Evolutionary conservation across 1,140 invertebrate species (phyloP), one percentile per base, ranked within the genome.

Genomic region (Psix sp.): DNA sequence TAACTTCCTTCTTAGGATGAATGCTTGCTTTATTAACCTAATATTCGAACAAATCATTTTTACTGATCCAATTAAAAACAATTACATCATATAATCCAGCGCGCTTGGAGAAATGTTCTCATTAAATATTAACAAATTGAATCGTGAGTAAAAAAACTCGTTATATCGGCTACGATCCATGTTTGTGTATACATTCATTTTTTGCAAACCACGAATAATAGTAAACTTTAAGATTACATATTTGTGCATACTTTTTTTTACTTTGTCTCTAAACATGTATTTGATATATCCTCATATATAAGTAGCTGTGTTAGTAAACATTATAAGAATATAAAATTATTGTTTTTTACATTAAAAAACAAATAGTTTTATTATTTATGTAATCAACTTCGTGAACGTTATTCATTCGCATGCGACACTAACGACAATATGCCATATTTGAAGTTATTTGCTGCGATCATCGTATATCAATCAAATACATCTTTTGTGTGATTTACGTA

Each of bases 11-110:
- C 72, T 70, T 59, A 36, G 65, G 59, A 75, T 75, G 65, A 75
- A 75, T 68, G 62, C 59, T 74, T 68, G 63, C 63, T 67, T 67
- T 68, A 65, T 68, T 74, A 74, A 74, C 51, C 51, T 68, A 42
- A 67, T 62, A 59, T 68, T 75, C 72, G 60, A 75, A 75, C 72
- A 75, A 75, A 75, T 75, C 72, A 75, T 70, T 70, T 75, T 70
- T 66, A 63, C 65, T 48, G 65, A 59, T 65, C 72, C 65, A 75
- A 75, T 75, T 75, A 74, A 62, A 68, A 63, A 51, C 63, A 74
- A 68, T 74, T 74, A 74, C 63, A 63, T 63, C 71, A 57, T 51
- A 59, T 13, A 52, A 56, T 21, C 13, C 29, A 14, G 18, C 16
- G 26, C 66, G 35, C 26, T 38, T 46, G 46, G 48, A 73, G 60